Conservation (phyloP, 2,888 invertebrate genomes). For the Lasioglossum pauxillum region DNA sequence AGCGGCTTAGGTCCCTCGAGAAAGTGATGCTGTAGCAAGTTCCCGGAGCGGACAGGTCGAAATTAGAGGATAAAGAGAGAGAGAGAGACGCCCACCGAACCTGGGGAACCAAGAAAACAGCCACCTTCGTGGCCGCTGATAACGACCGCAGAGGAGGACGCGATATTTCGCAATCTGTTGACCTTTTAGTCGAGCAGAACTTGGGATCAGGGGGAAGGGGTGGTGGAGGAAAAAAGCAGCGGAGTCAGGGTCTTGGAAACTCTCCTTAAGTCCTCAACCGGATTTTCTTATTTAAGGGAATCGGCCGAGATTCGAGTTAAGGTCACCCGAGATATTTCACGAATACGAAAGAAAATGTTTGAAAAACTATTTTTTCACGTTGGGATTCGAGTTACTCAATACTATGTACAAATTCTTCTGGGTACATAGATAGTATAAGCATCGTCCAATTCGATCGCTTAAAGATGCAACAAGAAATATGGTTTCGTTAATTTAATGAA, state of each 20-base stretch:
- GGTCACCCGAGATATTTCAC: not conserved
- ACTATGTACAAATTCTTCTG: too few species aligned
- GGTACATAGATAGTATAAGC: too few species aligned
- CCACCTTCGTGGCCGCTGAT: not conserved
- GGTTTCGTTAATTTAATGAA: too few species aligned
- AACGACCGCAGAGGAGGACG: not conserved
- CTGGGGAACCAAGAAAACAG: not conserved
- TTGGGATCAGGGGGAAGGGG: not conserved
- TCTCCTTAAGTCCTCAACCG: not conserved
- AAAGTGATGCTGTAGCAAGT: constrained; percentile 1
- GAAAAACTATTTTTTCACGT: too few species aligned
- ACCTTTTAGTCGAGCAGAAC: not conserved
- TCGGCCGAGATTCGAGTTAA: not conserved
- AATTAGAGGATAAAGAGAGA: not conserved
- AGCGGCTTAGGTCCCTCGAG: not conserved
- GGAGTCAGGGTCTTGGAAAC: not conserved
- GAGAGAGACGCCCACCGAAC: too few species aligned
- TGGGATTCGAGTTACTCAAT: too few species aligned
- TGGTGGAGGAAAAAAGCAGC: not conserved
- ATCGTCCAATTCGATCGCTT: too few species aligned
- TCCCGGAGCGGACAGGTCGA: not conserved
- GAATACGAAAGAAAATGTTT: too few species aligned
- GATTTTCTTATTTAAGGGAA: not conserved
- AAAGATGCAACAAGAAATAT: too few species aligned
- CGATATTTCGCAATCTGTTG: constrained; percentile 1